A percentile compares a stretch with the other conserved stretches of the same genome.
phyloP scores from a whole-genome alignment of 2,888 invertebrate species.

The Copidosoma aretas region DNA sequence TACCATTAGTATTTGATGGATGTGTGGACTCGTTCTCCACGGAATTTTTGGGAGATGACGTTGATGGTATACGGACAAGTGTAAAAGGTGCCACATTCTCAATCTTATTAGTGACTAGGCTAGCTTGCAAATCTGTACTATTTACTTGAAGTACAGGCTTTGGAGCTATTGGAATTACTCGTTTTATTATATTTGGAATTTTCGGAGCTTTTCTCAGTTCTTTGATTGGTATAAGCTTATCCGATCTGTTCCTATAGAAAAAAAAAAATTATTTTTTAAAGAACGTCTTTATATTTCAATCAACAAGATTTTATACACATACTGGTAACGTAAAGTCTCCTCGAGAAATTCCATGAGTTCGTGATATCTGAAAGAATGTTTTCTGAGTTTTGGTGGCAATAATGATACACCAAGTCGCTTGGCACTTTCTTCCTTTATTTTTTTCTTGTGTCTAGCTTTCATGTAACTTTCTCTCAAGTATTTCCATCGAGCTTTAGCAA shows the following conservation, averaged over 20 bases:
- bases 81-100: background rate
- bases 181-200: background rate
- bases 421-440: conserved; percentile 19
- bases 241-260: background rate
- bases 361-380: conserved; percentile 24
- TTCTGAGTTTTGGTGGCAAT: background rate
- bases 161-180: conserved; percentile 1
- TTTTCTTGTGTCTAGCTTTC: conserved; percentile 23
- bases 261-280: background rate
- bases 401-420: conserved; percentile 3
- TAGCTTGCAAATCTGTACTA: background rate
- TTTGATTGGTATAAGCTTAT: no score
- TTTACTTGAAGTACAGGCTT: background rate
- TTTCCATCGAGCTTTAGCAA: conserved; percentile 26
- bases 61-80: background rate
- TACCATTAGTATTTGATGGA: background rate
- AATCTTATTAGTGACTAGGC: no score
- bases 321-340: conserved; percentile 25
- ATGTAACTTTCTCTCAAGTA: conserved; percentile 30
- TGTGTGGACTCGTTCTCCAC: background rate
- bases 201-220: conserved; percentile 6
- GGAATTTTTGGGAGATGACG: background rate
- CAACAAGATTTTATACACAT: background rate
- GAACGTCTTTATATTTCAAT: background rate
- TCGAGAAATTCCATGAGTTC: conserved; percentile 24